phyloP scores from a whole-genome alignment of 2,888 invertebrate genomes.

The Heteromurus nitidus region DNA sequence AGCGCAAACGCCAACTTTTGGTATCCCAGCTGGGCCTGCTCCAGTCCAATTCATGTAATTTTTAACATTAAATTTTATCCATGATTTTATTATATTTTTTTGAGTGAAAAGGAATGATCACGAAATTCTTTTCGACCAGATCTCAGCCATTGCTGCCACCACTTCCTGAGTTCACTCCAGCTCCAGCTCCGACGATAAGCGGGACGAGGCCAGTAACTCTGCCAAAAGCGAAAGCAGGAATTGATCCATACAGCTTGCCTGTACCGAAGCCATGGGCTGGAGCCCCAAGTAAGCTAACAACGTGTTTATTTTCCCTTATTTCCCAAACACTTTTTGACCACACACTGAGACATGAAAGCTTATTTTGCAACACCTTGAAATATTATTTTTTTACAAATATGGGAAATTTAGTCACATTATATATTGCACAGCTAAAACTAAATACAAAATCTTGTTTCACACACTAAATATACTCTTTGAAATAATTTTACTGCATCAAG shows the following conservation, averaged over 20 bases:
- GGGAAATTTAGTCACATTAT: no score
- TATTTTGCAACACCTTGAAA: neutral
- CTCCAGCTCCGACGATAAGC: slow-evolving; percentile 33
- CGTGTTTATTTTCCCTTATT: no score
- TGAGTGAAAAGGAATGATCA: no score
- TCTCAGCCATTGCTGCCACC: slow-evolving; percentile 52
- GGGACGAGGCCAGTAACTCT: slow-evolving; percentile 50
- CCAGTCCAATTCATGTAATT: slow-evolving; percentile 41
- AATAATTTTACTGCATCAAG: no score
- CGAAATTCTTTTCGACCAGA: slow-evolving; percentile 25
- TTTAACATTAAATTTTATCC: no score
- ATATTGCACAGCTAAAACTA: slow-evolving; percentile 13
- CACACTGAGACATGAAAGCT: neutral
- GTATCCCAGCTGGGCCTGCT: slow-evolving; percentile 24
- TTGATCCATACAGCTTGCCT: slow-evolving; percentile 68
- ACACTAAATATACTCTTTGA: slow-evolving; percentile 28
- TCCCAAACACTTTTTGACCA: neutral
- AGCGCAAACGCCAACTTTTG: slow-evolving; percentile 70
- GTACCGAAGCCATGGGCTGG: slow-evolving; percentile 71
- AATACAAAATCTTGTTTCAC: slow-evolving; percentile 10
- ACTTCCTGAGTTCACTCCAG: slow-evolving; percentile 52
- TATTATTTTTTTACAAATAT: neutral
- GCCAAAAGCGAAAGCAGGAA: slow-evolving; percentile 55
- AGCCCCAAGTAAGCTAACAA: slow-evolving; percentile 60
- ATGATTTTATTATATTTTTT: no score